phyloP scores from a whole-genome alignment of 37 sponge, comb jelly and placozoan genomes.

The Theonella swinhoei region DNA sequence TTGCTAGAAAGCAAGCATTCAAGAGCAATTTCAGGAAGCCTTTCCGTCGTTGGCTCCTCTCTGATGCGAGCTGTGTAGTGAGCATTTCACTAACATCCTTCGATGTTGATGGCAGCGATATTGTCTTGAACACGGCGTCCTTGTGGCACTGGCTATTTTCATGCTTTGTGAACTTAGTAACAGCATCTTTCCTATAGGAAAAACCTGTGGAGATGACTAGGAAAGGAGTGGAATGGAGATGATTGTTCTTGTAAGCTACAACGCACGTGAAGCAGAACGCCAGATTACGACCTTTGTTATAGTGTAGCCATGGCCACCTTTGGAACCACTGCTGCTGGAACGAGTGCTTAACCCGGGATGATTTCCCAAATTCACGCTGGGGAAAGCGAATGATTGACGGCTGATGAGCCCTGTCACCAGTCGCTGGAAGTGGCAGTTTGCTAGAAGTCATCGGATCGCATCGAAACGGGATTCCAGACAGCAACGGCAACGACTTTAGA shows the following conservation, averaged over 20 bases:
- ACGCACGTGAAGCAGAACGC: constrained; percentile 47
- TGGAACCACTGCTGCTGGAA: constrained; percentile 25
- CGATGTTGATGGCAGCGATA: constrained; percentile 46
- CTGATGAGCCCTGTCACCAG: constrained; percentile 4
- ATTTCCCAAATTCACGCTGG: constrained; percentile 27
- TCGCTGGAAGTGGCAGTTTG: no score
- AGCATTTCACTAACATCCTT: constrained; percentile 21
- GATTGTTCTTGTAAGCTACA: constrained; percentile 14
- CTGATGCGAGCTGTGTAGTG: constrained; percentile 29
- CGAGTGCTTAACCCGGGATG: not conserved
- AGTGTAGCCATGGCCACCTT: constrained; percentile 45
- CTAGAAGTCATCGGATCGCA: no score
- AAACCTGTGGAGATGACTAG: constrained; percentile 36
- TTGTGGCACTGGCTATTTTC: constrained; percentile 54
- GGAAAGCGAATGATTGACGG: constrained; percentile 6
- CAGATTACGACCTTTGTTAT: constrained; percentile 6
- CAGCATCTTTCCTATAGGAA: constrained; percentile 48
- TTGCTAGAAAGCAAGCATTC: constrained; percentile 39
- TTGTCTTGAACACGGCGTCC: constrained; percentile 39
- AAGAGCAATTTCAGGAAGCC: constrained; percentile 52
- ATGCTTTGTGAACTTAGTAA: constrained; percentile 34
- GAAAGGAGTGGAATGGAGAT: constrained; percentile 19
- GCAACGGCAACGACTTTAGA: no score
- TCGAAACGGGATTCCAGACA: no score
- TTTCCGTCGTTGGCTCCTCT: constrained; percentile 20